Conservation (phyloP, 1,140 invertebrate genomes). For the Antheraea mylitta region DNA sequence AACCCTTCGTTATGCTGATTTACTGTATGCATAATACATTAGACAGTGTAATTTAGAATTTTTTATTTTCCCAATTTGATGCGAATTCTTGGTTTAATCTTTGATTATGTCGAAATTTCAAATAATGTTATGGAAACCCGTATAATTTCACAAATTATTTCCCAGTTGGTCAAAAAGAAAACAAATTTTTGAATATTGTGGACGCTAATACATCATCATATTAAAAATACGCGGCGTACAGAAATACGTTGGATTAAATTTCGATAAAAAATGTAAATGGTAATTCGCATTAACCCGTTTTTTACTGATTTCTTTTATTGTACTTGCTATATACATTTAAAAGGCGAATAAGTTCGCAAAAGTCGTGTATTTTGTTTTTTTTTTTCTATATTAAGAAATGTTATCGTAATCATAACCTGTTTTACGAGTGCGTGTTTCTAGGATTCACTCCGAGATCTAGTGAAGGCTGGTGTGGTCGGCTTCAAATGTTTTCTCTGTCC, state of each 20-base stretch:
- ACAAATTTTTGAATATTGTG: slow-evolving; percentile 13
- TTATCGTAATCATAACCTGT: background rate
- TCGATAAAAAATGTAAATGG: background rate
- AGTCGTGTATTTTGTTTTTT: background rate
- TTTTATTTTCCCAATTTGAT: background rate
- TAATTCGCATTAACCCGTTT: background rate
- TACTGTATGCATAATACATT: too few relatives aligned
- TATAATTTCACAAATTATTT: background rate
- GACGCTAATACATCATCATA: slow-evolving; percentile 12
- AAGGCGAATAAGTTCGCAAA: too few relatives aligned
- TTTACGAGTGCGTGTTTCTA: slow-evolving; percentile 30
- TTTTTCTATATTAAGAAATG: background rate
- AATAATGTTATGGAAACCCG: background rate
- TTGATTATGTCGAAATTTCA: background rate
- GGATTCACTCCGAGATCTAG: slow-evolving; percentile 80
- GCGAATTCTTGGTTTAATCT: background rate
- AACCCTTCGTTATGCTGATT: too few relatives aligned
- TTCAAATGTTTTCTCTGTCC: slow-evolving; percentile 87
- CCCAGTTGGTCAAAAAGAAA: slow-evolving; percentile 8
- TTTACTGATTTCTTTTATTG: too few relatives aligned
- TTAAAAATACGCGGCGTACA: background rate
- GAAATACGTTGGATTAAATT: background rate
- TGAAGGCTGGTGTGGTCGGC: slow-evolving; percentile 84
- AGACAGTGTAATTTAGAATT: background rate
- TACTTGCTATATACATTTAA: too few relatives aligned